phyloP scores from a whole-genome alignment of 37 sponge, comb jelly and placozoan species.

The Lycopodina hypogea region DNA sequence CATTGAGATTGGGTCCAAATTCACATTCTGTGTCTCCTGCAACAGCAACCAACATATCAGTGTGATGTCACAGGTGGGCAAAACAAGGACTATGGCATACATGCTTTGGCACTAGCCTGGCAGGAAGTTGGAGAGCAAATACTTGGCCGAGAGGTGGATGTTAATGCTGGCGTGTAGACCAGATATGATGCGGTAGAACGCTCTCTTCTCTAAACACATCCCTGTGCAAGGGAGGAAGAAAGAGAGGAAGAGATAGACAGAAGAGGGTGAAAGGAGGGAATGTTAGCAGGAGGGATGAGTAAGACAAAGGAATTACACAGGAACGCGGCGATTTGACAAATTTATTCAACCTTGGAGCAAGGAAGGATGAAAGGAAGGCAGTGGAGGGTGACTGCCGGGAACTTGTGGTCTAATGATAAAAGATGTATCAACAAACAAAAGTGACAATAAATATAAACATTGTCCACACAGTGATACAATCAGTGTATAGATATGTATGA shows the following conservation, averaged over 20 bases:
- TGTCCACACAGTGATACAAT: too few species aligned
- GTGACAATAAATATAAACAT: too few species aligned
- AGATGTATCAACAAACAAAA: not conserved
- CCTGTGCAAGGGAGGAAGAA: slow-evolving; percentile 9
- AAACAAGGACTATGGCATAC: not conserved
- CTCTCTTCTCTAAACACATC: slow-evolving; percentile 95
- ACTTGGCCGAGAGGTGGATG: slow-evolving; percentile 85
- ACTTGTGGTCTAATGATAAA: slow-evolving; percentile 9
- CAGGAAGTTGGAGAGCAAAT: too few species aligned
- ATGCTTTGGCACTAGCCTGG: not conserved
- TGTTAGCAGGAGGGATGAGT: not conserved
- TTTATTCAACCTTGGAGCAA: slow-evolving; percentile 34
- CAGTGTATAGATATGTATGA: too few species aligned
- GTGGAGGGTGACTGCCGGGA: not conserved
- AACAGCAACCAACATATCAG: too few species aligned
- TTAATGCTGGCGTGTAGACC: slow-evolving; percentile 97
- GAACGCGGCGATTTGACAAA: too few species aligned
- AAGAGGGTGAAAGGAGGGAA: too few species aligned
- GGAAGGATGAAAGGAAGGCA: slow-evolving; percentile 33
- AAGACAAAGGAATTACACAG: not conserved
- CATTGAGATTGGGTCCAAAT: slow-evolving; percentile 90
- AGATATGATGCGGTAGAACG: slow-evolving; percentile 88
- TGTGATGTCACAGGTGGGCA: too few species aligned
- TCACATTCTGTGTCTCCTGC: not conserved
- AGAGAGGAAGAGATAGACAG: too few species aligned